These are phyloP conservation scores for Leguminivora glycinivorella DNA, from an alignment of 1,140 invertebrate species.

Conservation along the genomic window DNA sequence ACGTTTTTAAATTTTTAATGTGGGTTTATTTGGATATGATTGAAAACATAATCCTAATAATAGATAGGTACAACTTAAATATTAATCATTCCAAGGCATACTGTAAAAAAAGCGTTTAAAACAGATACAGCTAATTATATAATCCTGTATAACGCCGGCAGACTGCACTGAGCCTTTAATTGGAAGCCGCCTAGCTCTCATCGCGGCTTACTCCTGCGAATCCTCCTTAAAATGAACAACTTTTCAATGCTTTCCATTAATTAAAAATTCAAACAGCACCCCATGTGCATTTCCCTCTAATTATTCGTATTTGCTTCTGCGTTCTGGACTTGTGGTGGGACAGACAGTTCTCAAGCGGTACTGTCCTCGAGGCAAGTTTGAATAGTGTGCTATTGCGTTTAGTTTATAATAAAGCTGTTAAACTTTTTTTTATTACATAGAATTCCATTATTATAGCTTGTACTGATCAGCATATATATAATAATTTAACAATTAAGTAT, in stretches of 20 bases:
- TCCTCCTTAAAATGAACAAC: slow-evolving; percentile 61
- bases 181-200: slow-evolving; percentile 53
- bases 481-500: slow-evolving; percentile 42
- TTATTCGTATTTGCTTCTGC: background rate
- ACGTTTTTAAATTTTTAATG: no score
- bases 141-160: slow-evolving; percentile 20
- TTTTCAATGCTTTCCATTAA: slow-evolving; percentile 55
- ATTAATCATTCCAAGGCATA: background rate
- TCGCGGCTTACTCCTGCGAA: slow-evolving; percentile 51
- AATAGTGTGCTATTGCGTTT: no score
- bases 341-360: no score
- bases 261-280: slow-evolving; percentile 58
- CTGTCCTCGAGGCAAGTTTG: no score
- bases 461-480: slow-evolving; percentile 32
- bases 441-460: no score
- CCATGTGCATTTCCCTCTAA: slow-evolving; percentile 1
- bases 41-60: no score
- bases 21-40: no score
- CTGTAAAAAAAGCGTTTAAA: background rate
- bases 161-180: slow-evolving; percentile 60
- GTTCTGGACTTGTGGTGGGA: background rate
- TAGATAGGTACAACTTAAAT: background rate
- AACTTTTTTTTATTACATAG: no score
- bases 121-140: background rate
- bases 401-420: no score